Conservation (phyloP, 2,888 invertebrate species). For the Quadriops clusia region DNA sequence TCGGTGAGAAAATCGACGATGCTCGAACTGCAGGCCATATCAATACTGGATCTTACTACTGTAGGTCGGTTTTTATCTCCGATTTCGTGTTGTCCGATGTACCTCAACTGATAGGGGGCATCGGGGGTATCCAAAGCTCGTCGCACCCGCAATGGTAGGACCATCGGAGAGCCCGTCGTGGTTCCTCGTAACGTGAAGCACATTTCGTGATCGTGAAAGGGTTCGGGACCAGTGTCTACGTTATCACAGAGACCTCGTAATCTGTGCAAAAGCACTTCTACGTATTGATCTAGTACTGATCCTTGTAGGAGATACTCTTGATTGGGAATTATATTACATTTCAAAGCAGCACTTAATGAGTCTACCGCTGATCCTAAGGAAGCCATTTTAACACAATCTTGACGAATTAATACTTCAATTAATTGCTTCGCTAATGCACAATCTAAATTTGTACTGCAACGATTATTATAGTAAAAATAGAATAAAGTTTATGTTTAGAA, state of each 20-base stretch:
- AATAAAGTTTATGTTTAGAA: too few species aligned
- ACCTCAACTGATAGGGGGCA: constrained; percentile 81
- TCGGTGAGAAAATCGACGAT: constrained; percentile 86
- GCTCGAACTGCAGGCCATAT: constrained; percentile 83
- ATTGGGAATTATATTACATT: constrained; percentile 79
- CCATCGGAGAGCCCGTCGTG: constrained; percentile 39
- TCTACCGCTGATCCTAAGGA: constrained; percentile 46
- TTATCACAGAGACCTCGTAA: constrained; percentile 87
- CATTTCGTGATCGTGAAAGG: constrained; percentile 88
- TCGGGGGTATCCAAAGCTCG: constrained; percentile 72
- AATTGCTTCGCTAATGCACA: too few species aligned
- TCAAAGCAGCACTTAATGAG: constrained; percentile 64
- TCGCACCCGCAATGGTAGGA: constrained; percentile 65
- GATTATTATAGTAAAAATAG: too few species aligned
- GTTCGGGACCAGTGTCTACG: constrained; percentile 80
- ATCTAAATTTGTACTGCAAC: too few species aligned
- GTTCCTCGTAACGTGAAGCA: constrained; percentile 69
- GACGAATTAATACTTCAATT: too few species aligned
- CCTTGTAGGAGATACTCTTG: constrained; percentile 91
- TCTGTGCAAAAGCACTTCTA: constrained; percentile 81
- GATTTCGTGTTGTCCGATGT: constrained; percentile 83
- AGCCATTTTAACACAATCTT: constrained; percentile 7
- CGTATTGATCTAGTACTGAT: constrained; percentile 81
- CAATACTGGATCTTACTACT: constrained; percentile 81
- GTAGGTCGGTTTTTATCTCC: constrained; percentile 84